A percentile compares a stretch with the other conserved stretches of the same genome.
Evolutionary conservation across 2,888 invertebrate genomes (phyloP).

Genomic region (Steinernema carpocapsae): DNA sequence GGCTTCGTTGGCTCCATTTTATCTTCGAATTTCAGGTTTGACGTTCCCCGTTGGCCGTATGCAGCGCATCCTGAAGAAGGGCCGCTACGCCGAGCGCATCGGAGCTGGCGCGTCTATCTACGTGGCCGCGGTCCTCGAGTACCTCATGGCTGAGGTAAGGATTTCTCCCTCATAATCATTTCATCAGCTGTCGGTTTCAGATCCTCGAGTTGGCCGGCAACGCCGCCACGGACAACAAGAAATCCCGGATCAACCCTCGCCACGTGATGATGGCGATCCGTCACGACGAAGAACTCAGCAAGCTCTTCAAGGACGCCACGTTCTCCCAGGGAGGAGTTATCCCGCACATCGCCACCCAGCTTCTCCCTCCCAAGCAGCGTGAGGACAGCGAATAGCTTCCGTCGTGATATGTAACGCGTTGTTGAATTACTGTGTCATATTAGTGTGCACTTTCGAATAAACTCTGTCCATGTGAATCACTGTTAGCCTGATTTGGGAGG

Average conservation of each 20-base stretch:
- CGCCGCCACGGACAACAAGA: constrained; percentile 13
- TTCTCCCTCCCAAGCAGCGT: background rate
- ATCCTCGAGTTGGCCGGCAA: constrained; percentile 33
- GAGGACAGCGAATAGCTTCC: too few relatives aligned
- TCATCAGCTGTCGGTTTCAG: background rate
- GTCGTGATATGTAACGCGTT: too few relatives aligned
- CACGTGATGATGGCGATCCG: constrained; percentile 32
- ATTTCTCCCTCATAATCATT: background rate
- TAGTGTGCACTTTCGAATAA: too few relatives aligned
- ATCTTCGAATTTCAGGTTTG: too few relatives aligned
- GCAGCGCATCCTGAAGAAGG: background rate
- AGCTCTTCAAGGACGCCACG: constrained; percentile 23
- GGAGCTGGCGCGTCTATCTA: constrained; percentile 4
- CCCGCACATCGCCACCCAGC: background rate
- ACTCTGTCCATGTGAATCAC: too few relatives aligned
- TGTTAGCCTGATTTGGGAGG: too few relatives aligned
- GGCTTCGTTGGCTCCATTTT: too few relatives aligned
- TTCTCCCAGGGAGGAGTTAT: constrained; percentile 28
- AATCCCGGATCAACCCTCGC: constrained; percentile 15
- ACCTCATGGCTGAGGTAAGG: constrained; percentile 14
- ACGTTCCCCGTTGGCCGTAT: constrained; percentile 8
- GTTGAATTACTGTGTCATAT: too few relatives aligned
- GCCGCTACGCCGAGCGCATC: constrained; percentile 9
- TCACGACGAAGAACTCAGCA: constrained; percentile 33
- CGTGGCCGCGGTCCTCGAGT: constrained; percentile 8